These are phyloP conservation scores for Orchestes rusci DNA, from an alignment of 2,888 invertebrate genomes.

Conservation along the genomic window DNA sequence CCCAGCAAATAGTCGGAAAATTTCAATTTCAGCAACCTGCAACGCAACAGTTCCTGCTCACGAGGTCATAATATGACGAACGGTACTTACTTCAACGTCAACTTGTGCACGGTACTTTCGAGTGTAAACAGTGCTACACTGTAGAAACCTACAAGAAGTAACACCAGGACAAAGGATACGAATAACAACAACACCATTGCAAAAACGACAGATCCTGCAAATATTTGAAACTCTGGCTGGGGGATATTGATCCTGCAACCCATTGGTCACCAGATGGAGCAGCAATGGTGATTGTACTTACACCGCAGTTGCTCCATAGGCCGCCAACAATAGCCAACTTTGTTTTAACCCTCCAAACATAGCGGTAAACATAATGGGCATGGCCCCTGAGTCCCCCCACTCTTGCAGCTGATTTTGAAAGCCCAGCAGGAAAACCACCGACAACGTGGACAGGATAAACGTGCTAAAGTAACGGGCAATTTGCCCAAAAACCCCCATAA, in stretches of 20 bases:
- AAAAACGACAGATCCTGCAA: conserved; percentile 38
- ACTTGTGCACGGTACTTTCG: conserved; percentile 62
- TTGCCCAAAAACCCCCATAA: conserved; percentile 55
- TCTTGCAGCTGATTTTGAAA: conserved; percentile 18
- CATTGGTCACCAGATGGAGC: too few relatives aligned
- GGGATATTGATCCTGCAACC: too few relatives aligned
- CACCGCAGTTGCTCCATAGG: conserved; percentile 21
- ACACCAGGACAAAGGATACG: conserved; percentile 54
- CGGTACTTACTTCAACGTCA: conserved; percentile 55
- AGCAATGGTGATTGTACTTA: conserved; percentile 10
- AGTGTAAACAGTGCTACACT: conserved; percentile 56
- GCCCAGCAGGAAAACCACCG: conserved; percentile 56
- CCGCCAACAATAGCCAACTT: conserved; percentile 49
- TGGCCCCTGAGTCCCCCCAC: conserved; percentile 39
- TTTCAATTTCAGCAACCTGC: conserved; percentile 4
- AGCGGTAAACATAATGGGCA: conserved; percentile 51
- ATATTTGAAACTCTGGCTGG: conserved; percentile 36
- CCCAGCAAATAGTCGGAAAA: conserved; percentile 59
- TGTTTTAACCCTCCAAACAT: conserved; percentile 55
- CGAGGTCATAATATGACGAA: too few relatives aligned
- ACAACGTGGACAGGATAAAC: conserved; percentile 58
- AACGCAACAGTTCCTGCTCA: conserved; percentile 45
- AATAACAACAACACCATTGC: conserved; percentile 57
- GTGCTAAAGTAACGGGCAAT: conserved; percentile 59
- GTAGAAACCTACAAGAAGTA: conserved; percentile 48